A percentile compares a stretch with the other conserved stretches of the same genome.
Evolutionary conservation across 2,797 vertebrate species (phyloP).

Genomic region (Buceros bicornis): DNA sequence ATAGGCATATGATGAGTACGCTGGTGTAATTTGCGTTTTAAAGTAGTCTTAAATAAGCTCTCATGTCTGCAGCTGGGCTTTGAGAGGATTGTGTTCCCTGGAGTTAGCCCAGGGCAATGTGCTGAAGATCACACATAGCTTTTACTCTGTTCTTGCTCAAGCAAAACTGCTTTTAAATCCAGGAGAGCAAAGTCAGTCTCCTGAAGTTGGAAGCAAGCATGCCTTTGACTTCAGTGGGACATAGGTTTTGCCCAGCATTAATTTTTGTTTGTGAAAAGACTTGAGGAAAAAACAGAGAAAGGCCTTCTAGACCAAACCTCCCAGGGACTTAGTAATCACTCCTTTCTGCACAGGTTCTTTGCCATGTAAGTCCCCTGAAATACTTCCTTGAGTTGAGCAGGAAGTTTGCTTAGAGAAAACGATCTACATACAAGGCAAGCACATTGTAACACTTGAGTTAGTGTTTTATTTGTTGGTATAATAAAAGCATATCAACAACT

Average conservation of each 20-base stretch:
- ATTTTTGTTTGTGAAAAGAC: neutral
- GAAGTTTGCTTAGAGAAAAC: slow-evolving; percentile 16
- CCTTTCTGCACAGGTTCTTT: neutral
- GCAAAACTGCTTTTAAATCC: slow-evolving; percentile 64
- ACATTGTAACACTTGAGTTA: slow-evolving; percentile 11
- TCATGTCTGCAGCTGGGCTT: slow-evolving; percentile 61
- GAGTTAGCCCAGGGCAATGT: slow-evolving; percentile 52
- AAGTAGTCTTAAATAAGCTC: slow-evolving; percentile 64
- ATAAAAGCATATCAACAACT: slow-evolving; percentile 38
- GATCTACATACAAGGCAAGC: slow-evolving; percentile 18
- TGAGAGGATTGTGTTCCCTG: slow-evolving; percentile 50
- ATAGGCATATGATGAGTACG: neutral
- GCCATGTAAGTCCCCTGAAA: neutral
- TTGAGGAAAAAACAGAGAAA: neutral
- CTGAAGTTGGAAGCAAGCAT: slow-evolving; percentile 1
- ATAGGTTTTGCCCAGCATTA: neutral
- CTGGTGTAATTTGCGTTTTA: slow-evolving; percentile 59
- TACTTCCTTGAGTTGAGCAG: neutral
- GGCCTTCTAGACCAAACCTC: neutral
- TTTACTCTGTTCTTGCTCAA: slow-evolving; percentile 64
- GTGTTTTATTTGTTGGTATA: neutral
- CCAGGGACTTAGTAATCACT: neutral
- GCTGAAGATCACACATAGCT: slow-evolving; percentile 57
- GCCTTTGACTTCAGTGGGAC: slow-evolving; percentile 9
- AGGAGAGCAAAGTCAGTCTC: slow-evolving; percentile 13